Conservation (phyloP, 2,888 invertebrate species). For the Eumerus sabulonum region DNA sequence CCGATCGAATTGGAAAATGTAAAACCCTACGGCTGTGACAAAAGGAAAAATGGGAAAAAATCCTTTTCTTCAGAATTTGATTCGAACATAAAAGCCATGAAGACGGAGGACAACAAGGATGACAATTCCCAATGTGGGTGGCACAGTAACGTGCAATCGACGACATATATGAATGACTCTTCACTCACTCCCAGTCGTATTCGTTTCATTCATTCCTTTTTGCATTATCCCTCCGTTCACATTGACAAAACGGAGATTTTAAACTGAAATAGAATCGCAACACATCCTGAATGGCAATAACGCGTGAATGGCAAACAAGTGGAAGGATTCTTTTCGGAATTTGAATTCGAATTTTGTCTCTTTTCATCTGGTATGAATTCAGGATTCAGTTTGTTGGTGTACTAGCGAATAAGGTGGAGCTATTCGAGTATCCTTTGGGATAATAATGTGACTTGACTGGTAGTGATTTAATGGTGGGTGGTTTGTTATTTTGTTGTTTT, state of each 20-base stretch:
- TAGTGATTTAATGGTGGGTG: conserved; percentile 14
- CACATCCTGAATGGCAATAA: conserved; percentile 63
- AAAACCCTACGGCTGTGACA: conserved; percentile 35
- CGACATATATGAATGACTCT: conserved; percentile 2
- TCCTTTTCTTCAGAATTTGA: conserved; percentile 65
- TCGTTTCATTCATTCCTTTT: conserved; percentile 4
- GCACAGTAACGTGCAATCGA: conserved; percentile 28
- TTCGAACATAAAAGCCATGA: conserved; percentile 64
- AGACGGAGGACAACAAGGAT: no score
- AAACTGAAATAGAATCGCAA: conserved; percentile 45
- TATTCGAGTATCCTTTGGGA: conserved; percentile 32
- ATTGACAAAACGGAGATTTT: conserved; percentile 43
- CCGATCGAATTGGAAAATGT: conserved; percentile 63
- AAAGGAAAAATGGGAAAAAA: conserved; percentile 37
- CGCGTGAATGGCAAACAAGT: conserved; percentile 47
- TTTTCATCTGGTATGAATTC: conserved; percentile 20
- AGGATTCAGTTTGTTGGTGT: conserved; percentile 29
- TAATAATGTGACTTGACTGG: conserved; percentile 59
- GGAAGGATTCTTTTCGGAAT: conserved; percentile 13
- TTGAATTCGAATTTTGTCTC: conserved; percentile 30
- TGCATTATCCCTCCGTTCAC: conserved; percentile 42
- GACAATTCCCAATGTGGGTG: conserved; percentile 24
- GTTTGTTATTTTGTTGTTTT: conserved; percentile 3
- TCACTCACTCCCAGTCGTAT: no score
- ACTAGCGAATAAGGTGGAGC: conserved; percentile 53